Evolutionary conservation across 2,113 vertebrate species (phyloP).

Genomic region (Sigmodon hispidus): DNA sequence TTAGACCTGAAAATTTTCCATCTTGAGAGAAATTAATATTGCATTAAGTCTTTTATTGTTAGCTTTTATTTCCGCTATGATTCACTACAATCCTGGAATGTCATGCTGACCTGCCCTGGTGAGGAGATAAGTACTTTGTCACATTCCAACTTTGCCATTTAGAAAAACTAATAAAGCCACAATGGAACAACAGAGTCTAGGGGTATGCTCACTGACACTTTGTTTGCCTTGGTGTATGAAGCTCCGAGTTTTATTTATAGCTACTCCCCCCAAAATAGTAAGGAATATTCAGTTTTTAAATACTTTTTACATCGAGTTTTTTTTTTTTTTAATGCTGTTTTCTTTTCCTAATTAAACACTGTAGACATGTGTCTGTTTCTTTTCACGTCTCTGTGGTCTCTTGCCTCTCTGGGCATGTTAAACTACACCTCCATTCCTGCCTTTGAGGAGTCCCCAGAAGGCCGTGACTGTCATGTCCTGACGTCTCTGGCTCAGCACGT

Average conservation of each 20-base stretch:
- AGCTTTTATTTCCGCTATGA: not conserved
- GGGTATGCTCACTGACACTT: not conserved
- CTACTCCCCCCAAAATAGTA: not conserved
- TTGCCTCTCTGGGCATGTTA: constrained; percentile 37
- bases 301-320: not conserved
- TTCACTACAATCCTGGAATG: not conserved
- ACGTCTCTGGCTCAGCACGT: not conserved
- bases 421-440: not conserved
- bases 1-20: constrained; percentile 43
- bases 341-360: not conserved
- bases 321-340: not conserved
- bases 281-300: not conserved
- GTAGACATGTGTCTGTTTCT: not conserved
- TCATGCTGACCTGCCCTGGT: not conserved
- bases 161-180: not conserved
- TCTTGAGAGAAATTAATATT: constrained; percentile 4
- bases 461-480: not conserved
- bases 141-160: constrained; percentile 22
- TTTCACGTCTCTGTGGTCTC: not conserved
- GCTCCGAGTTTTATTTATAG: not conserved
- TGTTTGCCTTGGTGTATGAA: not conserved
- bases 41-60: not conserved
- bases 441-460: not conserved
- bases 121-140: constrained; percentile 25
- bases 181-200: not conserved